These are phyloP conservation scores for Paratrypauchen microcephalus DNA, from an alignment of 2,797 vertebrate genomes.

Conservation along the genomic window DNA sequence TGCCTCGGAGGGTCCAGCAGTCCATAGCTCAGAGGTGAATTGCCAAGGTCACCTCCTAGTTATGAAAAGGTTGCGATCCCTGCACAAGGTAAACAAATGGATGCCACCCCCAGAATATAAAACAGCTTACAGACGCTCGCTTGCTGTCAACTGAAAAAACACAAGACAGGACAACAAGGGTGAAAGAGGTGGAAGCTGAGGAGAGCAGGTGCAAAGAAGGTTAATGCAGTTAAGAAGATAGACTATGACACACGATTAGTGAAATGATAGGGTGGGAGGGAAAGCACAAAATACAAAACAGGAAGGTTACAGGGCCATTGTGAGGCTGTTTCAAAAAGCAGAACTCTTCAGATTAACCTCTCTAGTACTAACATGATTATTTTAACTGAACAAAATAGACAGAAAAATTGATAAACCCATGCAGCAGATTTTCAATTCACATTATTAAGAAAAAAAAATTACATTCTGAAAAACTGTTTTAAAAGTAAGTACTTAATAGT, in stretches of 20 bases:
- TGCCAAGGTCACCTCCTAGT: conserved; percentile 63
- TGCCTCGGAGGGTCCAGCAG: conserved; percentile 51
- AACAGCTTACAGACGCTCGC: conserved; percentile 42
- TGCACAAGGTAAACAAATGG: conserved; percentile 61
- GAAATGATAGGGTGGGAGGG: conserved; percentile 20
- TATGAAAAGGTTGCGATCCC: conserved; percentile 68
- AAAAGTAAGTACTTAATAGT: neutral
- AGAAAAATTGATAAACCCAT: no score
- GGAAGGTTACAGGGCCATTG: conserved; percentile 11
- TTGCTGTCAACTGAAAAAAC: conserved; percentile 50
- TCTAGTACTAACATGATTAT: neutral
- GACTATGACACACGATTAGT: conserved; percentile 15
- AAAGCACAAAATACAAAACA: conserved; percentile 17
- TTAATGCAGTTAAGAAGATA: conserved; percentile 43
- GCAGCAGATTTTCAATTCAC: neutral
- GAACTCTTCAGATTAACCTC: conserved; percentile 19
- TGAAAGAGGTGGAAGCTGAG: conserved; percentile 34
- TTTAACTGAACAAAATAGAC: neutral
- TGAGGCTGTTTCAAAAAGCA: conserved; percentile 1
- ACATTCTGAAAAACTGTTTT: neutral
- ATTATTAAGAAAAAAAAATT: neutral
- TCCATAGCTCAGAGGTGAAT: conserved; percentile 42
- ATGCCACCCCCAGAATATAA: conserved; percentile 65
- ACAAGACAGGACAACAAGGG: conserved; percentile 51
- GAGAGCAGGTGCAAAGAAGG: conserved; percentile 31